Evolutionary conservation across 1,140 invertebrate genomes (phyloP).

Genomic region (Gonioctena quinquepunctata): DNA sequence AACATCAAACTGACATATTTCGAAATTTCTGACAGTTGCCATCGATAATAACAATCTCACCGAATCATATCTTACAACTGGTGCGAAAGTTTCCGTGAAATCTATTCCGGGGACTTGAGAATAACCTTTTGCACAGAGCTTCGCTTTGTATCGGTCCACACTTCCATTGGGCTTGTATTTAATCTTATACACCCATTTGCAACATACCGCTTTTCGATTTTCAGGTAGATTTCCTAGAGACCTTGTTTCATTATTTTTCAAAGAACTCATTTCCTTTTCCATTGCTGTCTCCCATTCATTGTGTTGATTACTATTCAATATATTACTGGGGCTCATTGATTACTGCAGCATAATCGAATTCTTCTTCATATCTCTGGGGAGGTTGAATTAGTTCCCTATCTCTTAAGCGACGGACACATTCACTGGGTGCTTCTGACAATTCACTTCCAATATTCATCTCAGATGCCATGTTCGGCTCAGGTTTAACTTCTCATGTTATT

Average conservation of each 20-base stretch:
- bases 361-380: too few species aligned
- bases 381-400: too few species aligned
- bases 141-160: conserved; percentile 46
- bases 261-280: conserved; percentile 19
- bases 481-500: too few species aligned
- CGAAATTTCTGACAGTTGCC: conserved; percentile 46
- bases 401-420: too few species aligned
- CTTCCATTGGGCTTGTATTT: neutral
- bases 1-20: conserved; percentile 52
- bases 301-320: too few species aligned
- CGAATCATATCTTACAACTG: conserved; percentile 47
- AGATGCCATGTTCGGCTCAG: too few species aligned
- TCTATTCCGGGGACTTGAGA: conserved; percentile 50
- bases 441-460: too few species aligned
- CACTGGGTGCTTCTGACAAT: too few species aligned
- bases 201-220: too few species aligned
- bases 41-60: conserved; percentile 53
- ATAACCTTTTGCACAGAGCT: conserved; percentile 53
- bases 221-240: neutral
- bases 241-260: conserved; percentile 15
- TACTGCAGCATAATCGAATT: too few species aligned
- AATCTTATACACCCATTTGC: neutral
- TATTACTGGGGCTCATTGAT: too few species aligned
- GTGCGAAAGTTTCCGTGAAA: conserved; percentile 53
- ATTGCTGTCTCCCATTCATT: conserved; percentile 25